These are phyloP conservation scores for Antrozous pallidus DNA, from an alignment of 2,797 vertebrate genomes.

Conservation along the genomic window DNA sequence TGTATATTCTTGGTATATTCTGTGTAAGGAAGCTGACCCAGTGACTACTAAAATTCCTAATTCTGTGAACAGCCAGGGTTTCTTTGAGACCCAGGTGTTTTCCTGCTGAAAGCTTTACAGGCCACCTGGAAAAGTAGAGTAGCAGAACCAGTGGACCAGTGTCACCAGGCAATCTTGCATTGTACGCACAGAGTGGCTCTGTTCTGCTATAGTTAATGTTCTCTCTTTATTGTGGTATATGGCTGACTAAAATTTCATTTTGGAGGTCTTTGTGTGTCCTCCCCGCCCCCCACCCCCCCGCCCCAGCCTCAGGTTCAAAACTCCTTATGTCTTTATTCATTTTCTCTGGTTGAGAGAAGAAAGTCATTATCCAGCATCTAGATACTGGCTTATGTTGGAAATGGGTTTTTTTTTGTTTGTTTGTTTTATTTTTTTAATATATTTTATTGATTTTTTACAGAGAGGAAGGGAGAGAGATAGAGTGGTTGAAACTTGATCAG, in stretches of 20 bases:
- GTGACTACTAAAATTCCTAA: not conserved
- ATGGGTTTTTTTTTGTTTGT: too few relatives aligned
- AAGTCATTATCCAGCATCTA: not conserved
- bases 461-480: too few relatives aligned
- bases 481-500: too few relatives aligned
- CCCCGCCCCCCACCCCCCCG: too few relatives aligned
- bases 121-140: not conserved
- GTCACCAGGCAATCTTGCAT: not conserved
- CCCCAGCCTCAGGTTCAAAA: not conserved
- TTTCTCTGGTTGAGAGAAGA: conserved; percentile 35
- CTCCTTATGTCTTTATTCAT: conserved; percentile 8
- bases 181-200: not conserved
- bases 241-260: not conserved
- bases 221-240: not conserved
- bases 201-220: not conserved
- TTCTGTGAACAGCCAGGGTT: not conserved
- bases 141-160: not conserved
- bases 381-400: not conserved
- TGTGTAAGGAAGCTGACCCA: not conserved
- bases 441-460: too few relatives aligned
- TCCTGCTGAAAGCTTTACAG: not conserved
- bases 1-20: too few relatives aligned
- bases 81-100: conserved; percentile 24
- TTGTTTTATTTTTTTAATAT: too few relatives aligned
- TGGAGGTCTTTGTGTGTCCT: not conserved